Conservation (phyloP, 2,113 vertebrate genomes). For the Cyprinus carpio region DNA sequence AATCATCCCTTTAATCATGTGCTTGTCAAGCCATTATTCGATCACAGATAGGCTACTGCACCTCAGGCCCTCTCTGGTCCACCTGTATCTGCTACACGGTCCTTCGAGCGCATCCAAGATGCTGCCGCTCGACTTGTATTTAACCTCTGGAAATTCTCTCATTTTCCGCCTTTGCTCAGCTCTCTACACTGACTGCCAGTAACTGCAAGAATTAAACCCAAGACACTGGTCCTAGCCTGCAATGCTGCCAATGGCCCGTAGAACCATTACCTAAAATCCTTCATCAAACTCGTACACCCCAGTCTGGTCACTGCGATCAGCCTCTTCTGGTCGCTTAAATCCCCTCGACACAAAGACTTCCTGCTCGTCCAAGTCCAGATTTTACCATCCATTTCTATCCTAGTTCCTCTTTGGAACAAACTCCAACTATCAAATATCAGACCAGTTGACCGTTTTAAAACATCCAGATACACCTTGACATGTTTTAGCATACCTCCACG, state of each 20-base stretch:
- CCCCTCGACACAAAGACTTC: background rate
- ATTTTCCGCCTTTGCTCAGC: constrained; percentile 35
- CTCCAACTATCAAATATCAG: constrained; percentile 20
- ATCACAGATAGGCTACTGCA: background rate
- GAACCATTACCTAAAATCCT: constrained; percentile 20
- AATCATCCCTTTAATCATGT: background rate
- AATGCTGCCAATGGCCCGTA: constrained; percentile 12
- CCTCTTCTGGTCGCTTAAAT: background rate
- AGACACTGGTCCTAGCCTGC: constrained; percentile 18
- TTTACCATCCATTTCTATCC: constrained; percentile 1
- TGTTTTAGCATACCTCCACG: background rate
- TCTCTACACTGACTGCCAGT: constrained; percentile 23
- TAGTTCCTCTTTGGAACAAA: background rate
- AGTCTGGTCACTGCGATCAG: background rate
- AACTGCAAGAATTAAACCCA: constrained; percentile 33
- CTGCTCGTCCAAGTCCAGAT: constrained; percentile 19
- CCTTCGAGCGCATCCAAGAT: constrained; percentile 1
- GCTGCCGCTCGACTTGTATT: constrained; percentile 33
- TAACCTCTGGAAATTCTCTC: constrained; percentile 42
- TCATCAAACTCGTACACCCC: constrained; percentile 9
- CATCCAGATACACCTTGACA: background rate
- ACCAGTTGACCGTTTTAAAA: background rate
- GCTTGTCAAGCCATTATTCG: background rate
- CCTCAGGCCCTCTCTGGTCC: background rate
- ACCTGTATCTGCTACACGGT: constrained; percentile 14